Base-by-base conservation (phyloP, 2,888 invertebrate species). In the Ypsolopha sequella region DNA sequence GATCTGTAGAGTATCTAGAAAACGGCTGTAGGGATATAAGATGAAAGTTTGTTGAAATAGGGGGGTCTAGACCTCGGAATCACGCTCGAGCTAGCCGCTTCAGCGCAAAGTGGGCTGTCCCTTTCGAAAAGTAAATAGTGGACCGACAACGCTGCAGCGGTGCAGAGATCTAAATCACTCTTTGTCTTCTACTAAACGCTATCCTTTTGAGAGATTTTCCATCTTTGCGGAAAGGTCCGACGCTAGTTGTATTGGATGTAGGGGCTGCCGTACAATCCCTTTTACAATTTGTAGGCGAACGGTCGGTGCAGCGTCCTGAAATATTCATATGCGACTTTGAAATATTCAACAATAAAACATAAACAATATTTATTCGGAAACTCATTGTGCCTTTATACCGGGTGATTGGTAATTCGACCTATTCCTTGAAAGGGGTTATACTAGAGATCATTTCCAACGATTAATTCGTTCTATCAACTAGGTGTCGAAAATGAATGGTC, bases 201-300 rank as follows among this genome's bases (percentile, higher is more conserved):
- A 79, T 74, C 75, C 80, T 80, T 80, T 84, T 82, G 80, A 79
- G 76, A 80, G 81, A 82, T 82, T 84, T 78, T 70, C 73, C 70
- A 76, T 77, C 76, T 77, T 77, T 77, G 71, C 68, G 63, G 71
- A 72, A 69, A 41, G 67, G 72, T 71, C 59, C 66, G 62, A 61
- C 61, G 65, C 63, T 70, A 68, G 73, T 76, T 77, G 75, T 77
- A 73, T 76, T 76, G 74, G 67, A 75, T 63, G 66, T 51, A 54
- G 52, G 36, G 53, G 41, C 45, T 48, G 41, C 50, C 36, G 8
- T 7, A 11, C 55, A 60, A 64, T 58, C 56, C 54, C 56, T 59
- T 54, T 49, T 11, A 48, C 41, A 49, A 45, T 34, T 43, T 43
- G 13, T 38, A 13, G 7, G 34, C 48, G 43, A 24, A 24, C 4